These are phyloP conservation scores for Arothron firmamentum DNA, from an alignment of 2,113 vertebrate species.

Conservation along the genomic window DNA sequence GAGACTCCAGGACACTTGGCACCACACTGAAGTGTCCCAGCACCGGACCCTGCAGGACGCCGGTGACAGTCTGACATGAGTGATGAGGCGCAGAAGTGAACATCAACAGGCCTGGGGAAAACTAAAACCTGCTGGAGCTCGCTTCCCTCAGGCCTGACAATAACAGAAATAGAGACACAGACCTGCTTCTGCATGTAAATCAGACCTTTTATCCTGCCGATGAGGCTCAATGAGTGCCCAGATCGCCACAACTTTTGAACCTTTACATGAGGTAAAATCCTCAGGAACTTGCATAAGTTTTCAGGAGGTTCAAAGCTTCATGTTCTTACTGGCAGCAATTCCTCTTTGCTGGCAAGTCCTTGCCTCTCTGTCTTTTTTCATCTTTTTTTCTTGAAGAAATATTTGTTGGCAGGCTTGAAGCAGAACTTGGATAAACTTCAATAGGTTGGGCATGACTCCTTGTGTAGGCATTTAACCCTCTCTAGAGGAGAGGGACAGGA, in stretches of 20 bases:
- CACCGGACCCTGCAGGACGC: conserved; percentile 46
- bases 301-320: conserved; percentile 41
- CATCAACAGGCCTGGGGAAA: conserved; percentile 11
- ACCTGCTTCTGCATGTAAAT: no score
- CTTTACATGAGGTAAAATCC: conserved; percentile 25
- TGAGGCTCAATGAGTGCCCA: background rate
- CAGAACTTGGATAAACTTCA: conserved; percentile 49
- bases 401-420: conserved; percentile 47
- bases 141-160: background rate
- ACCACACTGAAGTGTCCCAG: conserved; percentile 60
- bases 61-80: conserved; percentile 51
- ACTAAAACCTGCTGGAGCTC: background rate
- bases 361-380: conserved; percentile 3
- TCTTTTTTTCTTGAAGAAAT: conserved; percentile 43
- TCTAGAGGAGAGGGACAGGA: conserved; percentile 24
- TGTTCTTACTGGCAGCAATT: conserved; percentile 33
- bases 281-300: conserved; percentile 39
- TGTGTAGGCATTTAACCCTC: conserved; percentile 38
- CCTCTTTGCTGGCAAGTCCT: conserved; percentile 16
- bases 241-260: no score
- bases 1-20: conserved; percentile 63
- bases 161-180: no score
- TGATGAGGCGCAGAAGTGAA: conserved; percentile 36
- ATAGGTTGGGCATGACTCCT: conserved; percentile 27
- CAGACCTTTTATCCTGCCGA: background rate